Percentiles rank a stretch among this genome's conserved stretches.
Conservation (phyloP, 2,888 invertebrate species). For the Conus canariensis region DNA sequence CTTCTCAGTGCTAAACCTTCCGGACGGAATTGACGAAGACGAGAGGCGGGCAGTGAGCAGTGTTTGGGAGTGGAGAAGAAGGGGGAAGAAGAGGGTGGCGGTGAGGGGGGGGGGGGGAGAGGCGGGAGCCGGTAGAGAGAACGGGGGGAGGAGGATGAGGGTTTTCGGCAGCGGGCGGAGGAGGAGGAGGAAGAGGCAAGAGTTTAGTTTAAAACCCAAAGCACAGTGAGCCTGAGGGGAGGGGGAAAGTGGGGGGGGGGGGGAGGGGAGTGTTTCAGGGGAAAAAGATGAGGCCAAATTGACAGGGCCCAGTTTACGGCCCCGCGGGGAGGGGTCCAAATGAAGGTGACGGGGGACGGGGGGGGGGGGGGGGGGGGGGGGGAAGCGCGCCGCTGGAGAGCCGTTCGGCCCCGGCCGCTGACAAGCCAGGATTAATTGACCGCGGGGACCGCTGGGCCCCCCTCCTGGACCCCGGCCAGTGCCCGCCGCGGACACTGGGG, state of each 20-base stretch:
- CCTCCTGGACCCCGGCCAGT: constrained; percentile 13
- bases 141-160: background rate
- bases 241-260: background rate
- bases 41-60: background rate
- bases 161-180: too few species aligned
- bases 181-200: background rate
- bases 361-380: background rate
- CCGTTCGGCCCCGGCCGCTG: constrained; percentile 36
- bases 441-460: constrained; percentile 30
- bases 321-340: constrained; percentile 40
- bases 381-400: constrained; percentile 35
- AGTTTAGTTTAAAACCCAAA: constrained; percentile 3
- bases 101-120: background rate
- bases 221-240: background rate
- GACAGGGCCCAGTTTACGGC: constrained; percentile 46
- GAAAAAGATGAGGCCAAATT: constrained; percentile 49
- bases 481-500: constrained; percentile 34
- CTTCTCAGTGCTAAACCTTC: background rate
- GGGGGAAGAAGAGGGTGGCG: background rate
- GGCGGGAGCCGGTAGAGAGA: background rate
- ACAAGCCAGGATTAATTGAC: constrained; percentile 50
- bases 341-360: constrained; percentile 26
- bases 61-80: background rate
- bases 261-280: background rate
- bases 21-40: too few species aligned